Conservation (phyloP, 2,888 invertebrate genomes). For the Anthophora plumipes region DNA sequence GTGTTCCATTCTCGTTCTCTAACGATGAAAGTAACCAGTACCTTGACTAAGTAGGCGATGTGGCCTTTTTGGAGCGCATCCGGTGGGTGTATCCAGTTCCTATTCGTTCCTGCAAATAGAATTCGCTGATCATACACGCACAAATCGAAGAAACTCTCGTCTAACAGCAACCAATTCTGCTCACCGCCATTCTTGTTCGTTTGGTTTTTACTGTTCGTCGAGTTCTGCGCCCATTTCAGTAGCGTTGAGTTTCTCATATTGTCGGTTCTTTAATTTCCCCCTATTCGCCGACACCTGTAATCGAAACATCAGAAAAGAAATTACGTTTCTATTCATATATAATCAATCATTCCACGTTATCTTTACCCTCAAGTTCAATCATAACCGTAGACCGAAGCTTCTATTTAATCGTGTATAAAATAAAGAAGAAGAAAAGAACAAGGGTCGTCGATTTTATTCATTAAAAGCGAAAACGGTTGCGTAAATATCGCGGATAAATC, state of each 20-base stretch:
- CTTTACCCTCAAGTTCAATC: conserved; percentile 8
- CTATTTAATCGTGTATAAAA: neutral
- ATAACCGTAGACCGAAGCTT: neutral
- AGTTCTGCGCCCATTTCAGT: conserved; percentile 87
- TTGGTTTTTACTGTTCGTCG: conserved; percentile 85
- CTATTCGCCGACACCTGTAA: conserved; percentile 67
- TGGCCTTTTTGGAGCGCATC: conserved; percentile 97
- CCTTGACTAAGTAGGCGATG: conserved; percentile 98
- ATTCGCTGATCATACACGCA: conserved; percentile 45
- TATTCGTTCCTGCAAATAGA: conserved; percentile 84
- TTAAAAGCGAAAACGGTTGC: conserved; percentile 25
- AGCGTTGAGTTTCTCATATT: conserved; percentile 87
- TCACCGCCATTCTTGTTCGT: conserved; percentile 82
- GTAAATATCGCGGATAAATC: conserved; percentile 12
- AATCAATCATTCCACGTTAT: neutral
- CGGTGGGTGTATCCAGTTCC: conserved; percentile 97
- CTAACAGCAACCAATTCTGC: neutral
- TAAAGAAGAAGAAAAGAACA: neutral
- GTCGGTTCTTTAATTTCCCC: conserved; percentile 29
- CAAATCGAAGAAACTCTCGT: neutral
- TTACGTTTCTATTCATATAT: neutral
- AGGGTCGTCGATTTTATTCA: neutral
- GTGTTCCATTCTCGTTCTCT: neutral
- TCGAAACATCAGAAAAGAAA: conserved; percentile 33
- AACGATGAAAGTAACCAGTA: conserved; percentile 81